Evolutionary conservation across 1,140 invertebrate genomes (phyloP), one percentile per base, ranked within the genome.

Genomic region (Sitodiplosis mosellana): DNA sequence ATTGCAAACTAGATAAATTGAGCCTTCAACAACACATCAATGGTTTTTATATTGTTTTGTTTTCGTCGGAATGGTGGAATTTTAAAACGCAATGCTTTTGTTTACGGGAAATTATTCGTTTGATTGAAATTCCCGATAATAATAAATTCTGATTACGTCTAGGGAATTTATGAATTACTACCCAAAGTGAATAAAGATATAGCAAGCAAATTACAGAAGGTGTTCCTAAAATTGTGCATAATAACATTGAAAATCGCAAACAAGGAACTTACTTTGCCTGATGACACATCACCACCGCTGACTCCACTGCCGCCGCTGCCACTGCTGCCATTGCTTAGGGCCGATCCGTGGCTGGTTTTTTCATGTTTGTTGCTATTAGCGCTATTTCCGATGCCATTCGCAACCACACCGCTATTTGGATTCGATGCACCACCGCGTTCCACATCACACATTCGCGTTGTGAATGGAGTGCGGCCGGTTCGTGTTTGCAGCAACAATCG

Each of bases 401-500:
- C 14, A 17, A 19, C 22, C 11, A 15, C 14, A 45, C 22, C 19
- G 33, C 43, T 27, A n/a, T 41, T 51, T 15, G 15, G 27, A 27
- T 36, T 8, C 11, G 40, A 46, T 4, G 20, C 14, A 38, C 5
- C 18, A 18, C 46, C 49, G 20, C 40, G 38, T 38, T 51, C 49
- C n/a, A 51, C 41, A 48, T 51, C 49, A 42, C 49, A 51, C 19
- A 22, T 19, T 44, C 46, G 20, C 40, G 36, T 17, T 6, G 27
- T 19, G 6, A 43, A 21, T 40, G 41, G 46, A 12, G 46, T 40
- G 12, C 44, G 40, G 21, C 49, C 49, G 15, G 45, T 38, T 6
- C 46, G 36, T 6, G 43, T 42, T 51, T 51, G 49, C 14, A 51
- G 38, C 21, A 51, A 22, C 2, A 51, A 36, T 18, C 49, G 41